Percentiles rank a stretch among this genome's conserved stretches.
These are phyloP conservation scores for Melopsittacus undulatus DNA, from an alignment of 2,797 vertebrate genomes.

Conservation along the genomic window DNA sequence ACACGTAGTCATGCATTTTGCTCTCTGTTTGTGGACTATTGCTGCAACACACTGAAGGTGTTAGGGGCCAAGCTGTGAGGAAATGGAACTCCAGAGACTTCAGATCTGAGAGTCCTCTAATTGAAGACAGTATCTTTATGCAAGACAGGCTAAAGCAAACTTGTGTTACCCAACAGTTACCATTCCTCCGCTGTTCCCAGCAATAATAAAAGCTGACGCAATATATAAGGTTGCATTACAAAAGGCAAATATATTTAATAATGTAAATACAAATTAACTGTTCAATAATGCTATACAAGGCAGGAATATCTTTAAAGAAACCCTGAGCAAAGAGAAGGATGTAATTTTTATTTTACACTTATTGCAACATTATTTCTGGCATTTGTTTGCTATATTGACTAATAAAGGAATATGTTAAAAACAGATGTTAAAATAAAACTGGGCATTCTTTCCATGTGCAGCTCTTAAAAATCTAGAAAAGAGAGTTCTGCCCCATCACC, in stretches of 20 bases:
- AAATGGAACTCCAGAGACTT: neutral
- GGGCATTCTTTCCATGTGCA: constrained; percentile 19
- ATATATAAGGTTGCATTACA: constrained; percentile 38
- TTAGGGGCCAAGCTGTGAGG: neutral
- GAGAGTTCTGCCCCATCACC: constrained; percentile 17
- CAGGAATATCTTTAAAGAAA: constrained; percentile 51
- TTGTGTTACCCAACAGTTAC: neutral
- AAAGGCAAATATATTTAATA: constrained; percentile 67
- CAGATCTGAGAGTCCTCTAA: neutral
- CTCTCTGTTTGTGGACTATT: neutral
- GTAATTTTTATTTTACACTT: constrained; percentile 38
- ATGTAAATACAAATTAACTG: constrained; percentile 32
- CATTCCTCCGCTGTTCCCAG: neutral
- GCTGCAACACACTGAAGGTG: neutral
- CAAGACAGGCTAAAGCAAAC: neutral
- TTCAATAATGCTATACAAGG: constrained; percentile 18
- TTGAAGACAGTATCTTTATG: constrained; percentile 9
- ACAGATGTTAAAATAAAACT: constrained; percentile 36
- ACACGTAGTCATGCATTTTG: accelerated
- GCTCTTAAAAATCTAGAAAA: constrained; percentile 21
- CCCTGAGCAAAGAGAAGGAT: constrained; percentile 14
- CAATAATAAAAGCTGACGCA: constrained; percentile 7
- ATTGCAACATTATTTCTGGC: constrained; percentile 12
- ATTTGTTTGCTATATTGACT: constrained; percentile 3
- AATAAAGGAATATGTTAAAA: constrained; percentile 24